These are phyloP conservation scores for Drosophila crucigera DNA, from an alignment of 2,888 invertebrate species.

Conservation along the genomic window DNA sequence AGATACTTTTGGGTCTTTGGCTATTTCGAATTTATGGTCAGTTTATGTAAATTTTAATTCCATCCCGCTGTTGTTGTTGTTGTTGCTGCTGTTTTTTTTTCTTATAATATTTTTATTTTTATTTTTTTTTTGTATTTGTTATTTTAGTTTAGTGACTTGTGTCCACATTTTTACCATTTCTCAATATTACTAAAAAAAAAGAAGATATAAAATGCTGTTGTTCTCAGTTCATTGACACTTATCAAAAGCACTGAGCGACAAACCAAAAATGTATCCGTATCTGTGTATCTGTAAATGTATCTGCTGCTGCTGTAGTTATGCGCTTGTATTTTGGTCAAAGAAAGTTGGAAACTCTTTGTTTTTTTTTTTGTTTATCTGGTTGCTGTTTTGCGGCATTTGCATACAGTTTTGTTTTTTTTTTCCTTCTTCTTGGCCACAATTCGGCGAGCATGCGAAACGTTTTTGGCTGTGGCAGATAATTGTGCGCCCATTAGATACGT, in stretches of 20 bases:
- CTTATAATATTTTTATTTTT: constrained; percentile 36
- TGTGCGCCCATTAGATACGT: constrained; percentile 72
- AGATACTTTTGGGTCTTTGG: constrained; percentile 54
- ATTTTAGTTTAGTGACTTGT: constrained; percentile 34
- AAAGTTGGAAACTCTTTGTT: constrained; percentile 71
- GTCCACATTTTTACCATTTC: constrained; percentile 46
- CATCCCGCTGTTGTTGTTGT: constrained; percentile 47
- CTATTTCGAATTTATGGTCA: constrained; percentile 76
- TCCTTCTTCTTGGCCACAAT: not conserved
- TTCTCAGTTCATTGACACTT: constrained; percentile 70
- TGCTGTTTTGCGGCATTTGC: constrained; percentile 53
- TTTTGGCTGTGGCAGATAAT: constrained; percentile 56
- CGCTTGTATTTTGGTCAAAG: constrained; percentile 51
- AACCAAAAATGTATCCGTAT: constrained; percentile 28
- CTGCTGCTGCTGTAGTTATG: constrained; percentile 27
- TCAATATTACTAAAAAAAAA: constrained; percentile 56
- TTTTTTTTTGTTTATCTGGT: constrained; percentile 1
- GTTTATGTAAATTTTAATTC: constrained; percentile 78
- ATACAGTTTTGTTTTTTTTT: constrained; percentile 44
- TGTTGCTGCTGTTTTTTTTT: constrained; percentile 38
- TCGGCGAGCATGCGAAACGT: constrained; percentile 62
- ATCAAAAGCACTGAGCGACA: constrained; percentile 38
- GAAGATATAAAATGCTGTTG: not conserved
- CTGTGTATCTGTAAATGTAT: constrained; percentile 24
- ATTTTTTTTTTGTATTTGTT: constrained; percentile 18